Evolutionary conservation across 2,797 vertebrate genomes (phyloP), one percentile per base, ranked within the genome.

Genomic region (Brachymystax lenok): DNA sequence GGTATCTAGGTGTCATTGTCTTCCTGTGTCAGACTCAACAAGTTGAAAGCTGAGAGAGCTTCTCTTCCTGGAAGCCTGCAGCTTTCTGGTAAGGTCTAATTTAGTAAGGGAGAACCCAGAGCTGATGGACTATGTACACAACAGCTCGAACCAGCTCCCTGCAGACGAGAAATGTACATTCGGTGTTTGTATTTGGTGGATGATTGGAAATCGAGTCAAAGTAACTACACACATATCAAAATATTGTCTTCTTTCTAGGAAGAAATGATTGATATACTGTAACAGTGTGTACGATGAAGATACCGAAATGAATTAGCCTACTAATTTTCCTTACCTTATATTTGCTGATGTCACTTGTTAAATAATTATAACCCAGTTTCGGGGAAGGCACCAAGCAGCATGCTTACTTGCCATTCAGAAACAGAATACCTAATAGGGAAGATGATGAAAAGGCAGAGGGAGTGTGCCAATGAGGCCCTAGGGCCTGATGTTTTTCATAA

Each of bases 21-120:
- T 84, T 76, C 75, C 83, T 85, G 77, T 85, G 77, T 84, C 85
- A 80, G 72, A 64, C 74, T 8, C n/a, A 61, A 61, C 56, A 6
- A 61, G n/a, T 61, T 61, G 56, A 61, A 21, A 50, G 27, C 73
- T 52, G 59, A 67, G 52, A 73, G 78, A 72, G 73, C 83, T 79
- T 73, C 14, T 21, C 86, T 94, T 94, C 90, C 92, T 86, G 88
- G 83, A 94, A 94, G 75, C 85, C 24, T 66, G 76, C 54, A 27
- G 30, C 16, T 77, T 94, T 94, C 85, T 92, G 83, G 88, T 92
- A 86, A 91, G 83, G 63, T 77, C 40, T 61, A 12, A 77, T 66
- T 27, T 30, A 79, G 73, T 35, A 73, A 87, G 86, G 90, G 88
- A 86, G 82, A 89, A 88, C 87, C 89, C 86, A 72, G 74, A 24